A percentile compares a stretch with the other conserved stretches of the same genome.
These are phyloP conservation scores for Dione vanillae DNA, from an alignment of 2,888 invertebrate genomes.

Conservation along the genomic window DNA sequence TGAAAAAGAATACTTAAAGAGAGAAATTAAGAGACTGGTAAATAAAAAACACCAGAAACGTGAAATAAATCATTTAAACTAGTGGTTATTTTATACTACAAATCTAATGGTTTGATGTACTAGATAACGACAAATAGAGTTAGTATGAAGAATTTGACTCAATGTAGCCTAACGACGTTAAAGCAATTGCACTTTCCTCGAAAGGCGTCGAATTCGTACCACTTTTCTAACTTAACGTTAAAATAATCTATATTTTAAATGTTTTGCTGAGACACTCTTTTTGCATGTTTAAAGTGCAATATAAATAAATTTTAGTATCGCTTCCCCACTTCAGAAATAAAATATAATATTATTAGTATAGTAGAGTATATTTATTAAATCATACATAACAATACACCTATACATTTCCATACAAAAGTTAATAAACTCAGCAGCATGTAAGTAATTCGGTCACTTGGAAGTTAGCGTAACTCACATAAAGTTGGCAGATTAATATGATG, in stretches of 20 bases:
- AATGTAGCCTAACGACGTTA: conserved; percentile 4
- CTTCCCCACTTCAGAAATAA: no score
- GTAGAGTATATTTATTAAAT: not conserved
- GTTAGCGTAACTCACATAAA: conserved; percentile 5
- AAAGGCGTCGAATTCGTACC: not conserved
- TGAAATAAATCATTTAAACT: conserved; percentile 13
- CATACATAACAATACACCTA: not conserved
- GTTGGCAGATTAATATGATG: conserved; percentile 38
- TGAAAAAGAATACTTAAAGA: not conserved
- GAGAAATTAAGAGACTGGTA: not conserved
- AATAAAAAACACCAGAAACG: not conserved
- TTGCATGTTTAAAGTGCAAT: no score
- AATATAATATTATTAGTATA: no score
- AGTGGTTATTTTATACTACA: conserved; percentile 11
- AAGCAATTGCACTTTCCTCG: not conserved
- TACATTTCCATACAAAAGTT: not conserved
- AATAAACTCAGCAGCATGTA: not conserved
- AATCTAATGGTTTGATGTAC: conserved; percentile 21
- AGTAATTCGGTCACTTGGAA: conserved; percentile 24
- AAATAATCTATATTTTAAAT: no score
- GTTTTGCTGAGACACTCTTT: no score
- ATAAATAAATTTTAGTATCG: no score
- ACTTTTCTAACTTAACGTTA: not conserved
- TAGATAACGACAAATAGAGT: not conserved
- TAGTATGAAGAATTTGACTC: not conserved